Evolutionary conservation across 2,888 invertebrate species (phyloP).

Genomic region (Fissipunctia ypsillon): DNA sequence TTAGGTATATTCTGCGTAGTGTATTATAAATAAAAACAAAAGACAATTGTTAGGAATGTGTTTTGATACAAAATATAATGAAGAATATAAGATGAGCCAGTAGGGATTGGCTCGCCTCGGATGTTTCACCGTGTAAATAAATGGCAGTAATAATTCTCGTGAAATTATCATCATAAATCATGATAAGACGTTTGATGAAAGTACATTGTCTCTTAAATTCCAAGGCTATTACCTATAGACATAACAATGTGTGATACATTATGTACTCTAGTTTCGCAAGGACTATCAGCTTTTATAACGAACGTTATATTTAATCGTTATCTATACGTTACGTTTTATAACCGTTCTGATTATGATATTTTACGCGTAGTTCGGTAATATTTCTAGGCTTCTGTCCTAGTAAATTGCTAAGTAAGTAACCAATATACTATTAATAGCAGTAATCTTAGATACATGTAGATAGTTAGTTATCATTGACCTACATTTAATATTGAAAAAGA

Average conservation of each 20-base stretch:
- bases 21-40: constrained; percentile 39
- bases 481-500: constrained; percentile 41
- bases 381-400: constrained; percentile 26
- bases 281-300: constrained; percentile 32
- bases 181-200: constrained; percentile 57
- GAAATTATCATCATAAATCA: constrained; percentile 65
- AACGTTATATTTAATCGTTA: constrained; percentile 26
- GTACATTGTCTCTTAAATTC: constrained; percentile 61
- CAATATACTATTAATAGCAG: constrained; percentile 43
- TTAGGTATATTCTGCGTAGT: constrained; percentile 31
- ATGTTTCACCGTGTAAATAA: constrained; percentile 41
- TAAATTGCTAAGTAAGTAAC: constrained; percentile 43
- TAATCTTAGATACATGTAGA: constrained; percentile 47
- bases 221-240: constrained; percentile 46
- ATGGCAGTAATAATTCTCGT: constrained; percentile 50
- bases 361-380: constrained; percentile 19
- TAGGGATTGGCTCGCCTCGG: constrained; percentile 18
- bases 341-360: constrained; percentile 50
- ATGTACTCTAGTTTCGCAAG: constrained; percentile 39
- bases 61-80: constrained; percentile 4
- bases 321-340: constrained; percentile 47
- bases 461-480: constrained; percentile 50
- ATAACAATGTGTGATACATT: constrained; percentile 45
- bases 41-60: constrained; percentile 22
- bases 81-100: constrained; percentile 36